A percentile compares a stretch with the other conserved stretches of the same genome.
phyloP scores from a whole-genome alignment of 2,888 invertebrate genomes.

The Machimus rusticus region DNA sequence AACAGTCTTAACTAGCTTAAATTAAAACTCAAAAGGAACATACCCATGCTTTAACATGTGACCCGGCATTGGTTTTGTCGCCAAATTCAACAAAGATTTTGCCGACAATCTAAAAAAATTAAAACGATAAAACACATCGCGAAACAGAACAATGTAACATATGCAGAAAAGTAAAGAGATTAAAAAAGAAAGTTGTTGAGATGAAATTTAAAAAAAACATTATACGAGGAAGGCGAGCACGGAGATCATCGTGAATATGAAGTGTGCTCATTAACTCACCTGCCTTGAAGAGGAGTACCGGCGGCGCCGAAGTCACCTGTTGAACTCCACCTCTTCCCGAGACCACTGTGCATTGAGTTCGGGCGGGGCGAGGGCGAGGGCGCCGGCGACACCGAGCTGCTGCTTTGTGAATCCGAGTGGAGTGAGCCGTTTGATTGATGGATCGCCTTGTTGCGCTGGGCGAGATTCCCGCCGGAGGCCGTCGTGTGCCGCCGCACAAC shows the following conservation, averaged over 20 bases:
- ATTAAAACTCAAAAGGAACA: conserved; percentile 59
- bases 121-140: conserved; percentile 64
- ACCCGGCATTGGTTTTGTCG: conserved; percentile 69
- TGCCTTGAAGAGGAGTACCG: conserved; percentile 54
- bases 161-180: conserved; percentile 46
- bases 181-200: background rate
- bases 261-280: conserved; percentile 55
- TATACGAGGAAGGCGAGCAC: conserved; percentile 22
- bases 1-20: conserved; percentile 51
- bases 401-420: conserved; percentile 84
- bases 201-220: conserved; percentile 5
- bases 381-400: conserved; percentile 83
- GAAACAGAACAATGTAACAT: conserved; percentile 60
- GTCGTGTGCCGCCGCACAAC: conserved; percentile 47
- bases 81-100: conserved; percentile 75
- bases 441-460: conserved; percentile 67
- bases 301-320: conserved; percentile 78
- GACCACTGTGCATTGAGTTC: conserved; percentile 69
- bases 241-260: conserved; percentile 38
- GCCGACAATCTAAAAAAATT: conserved; percentile 72
- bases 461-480: conserved; percentile 63
- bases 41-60: conserved; percentile 75
- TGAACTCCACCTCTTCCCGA: conserved; percentile 81
- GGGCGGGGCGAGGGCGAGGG: conserved; percentile 79
- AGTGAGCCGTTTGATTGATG: conserved; percentile 84